Base-by-base conservation (phyloP, 1,140 invertebrate species). In the Drosophila guanche region DNA sequence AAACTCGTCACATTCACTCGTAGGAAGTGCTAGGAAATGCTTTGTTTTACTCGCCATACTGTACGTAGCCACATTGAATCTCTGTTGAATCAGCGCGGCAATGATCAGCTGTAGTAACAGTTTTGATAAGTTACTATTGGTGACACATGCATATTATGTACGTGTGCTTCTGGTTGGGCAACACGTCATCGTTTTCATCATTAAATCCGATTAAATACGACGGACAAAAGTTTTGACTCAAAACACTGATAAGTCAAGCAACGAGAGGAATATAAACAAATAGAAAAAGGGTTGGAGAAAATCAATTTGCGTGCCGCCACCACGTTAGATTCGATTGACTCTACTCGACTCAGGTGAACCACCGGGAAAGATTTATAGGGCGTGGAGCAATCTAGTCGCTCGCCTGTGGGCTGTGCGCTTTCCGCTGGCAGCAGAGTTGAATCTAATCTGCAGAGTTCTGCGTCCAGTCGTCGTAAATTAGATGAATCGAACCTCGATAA, bases 311-410 rank as follows among this genome's bases (percentile, higher is more conserved):
- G 29, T 3, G 3, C 5, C 7, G 0, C 10, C 57, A 46, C 16
- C 47, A 40, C 16, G 8, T 40, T 54, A 45, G 29, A 20, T 29
- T 0, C 14, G 29, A 16, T 23, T 37, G 33, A 10, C 33, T 45
- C 62, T 67, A 48, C n/a, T 33, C 33, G 43, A 48, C 37, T 69
- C 25, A 5, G 43, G 65, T 68, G 14, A 69, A 69, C 51, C 66
- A 68, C 66, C 63, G 63, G 42, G 7, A 3, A 68, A 68, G 66
- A 69, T 69, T 69, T 69, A 69, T 52, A 69, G 47, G 62, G 43
- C 50, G 40, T 37, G 7, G 22, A n/a, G 10, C 29, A 47, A 29
- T 66, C 22, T 10, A 4, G 10, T 37, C 33, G 33, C 33, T 37
- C 33, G 33, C 10, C 10, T 37, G 10, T 37, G 10, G 33, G 33